Conservation (phyloP, 2,113 vertebrate species). For the Siniperca chuatsi region DNA sequence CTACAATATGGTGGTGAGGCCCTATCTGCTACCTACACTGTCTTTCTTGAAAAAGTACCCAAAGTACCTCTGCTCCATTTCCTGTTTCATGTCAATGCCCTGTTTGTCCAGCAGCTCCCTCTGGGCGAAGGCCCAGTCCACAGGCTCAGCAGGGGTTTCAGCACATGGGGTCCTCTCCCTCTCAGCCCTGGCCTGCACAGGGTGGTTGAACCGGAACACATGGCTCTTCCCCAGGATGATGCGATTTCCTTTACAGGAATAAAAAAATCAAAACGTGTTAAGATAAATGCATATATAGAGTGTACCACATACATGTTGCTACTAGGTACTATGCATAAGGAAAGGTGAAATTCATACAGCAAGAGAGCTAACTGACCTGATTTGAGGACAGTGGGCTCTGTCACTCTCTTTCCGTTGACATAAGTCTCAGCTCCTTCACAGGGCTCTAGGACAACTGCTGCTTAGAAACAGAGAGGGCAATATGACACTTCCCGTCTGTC, state of each 20-base stretch:
- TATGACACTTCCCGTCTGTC: constrained; percentile 17
- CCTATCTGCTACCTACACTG: background rate
- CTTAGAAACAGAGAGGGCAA: constrained; percentile 59
- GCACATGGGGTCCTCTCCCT: constrained; percentile 93
- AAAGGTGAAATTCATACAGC: background rate
- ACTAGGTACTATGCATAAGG: background rate
- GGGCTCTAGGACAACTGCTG: constrained; percentile 93
- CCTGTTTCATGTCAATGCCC: constrained; percentile 99
- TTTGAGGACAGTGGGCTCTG: constrained; percentile 91
- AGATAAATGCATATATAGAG: background rate
- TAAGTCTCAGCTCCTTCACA: constrained; percentile 96
- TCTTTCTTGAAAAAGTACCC: background rate
- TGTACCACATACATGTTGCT: background rate
- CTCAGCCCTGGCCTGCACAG: constrained; percentile 94
- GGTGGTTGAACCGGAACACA: constrained; percentile 98
- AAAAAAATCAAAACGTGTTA: constrained; percentile 8
- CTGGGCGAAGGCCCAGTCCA: constrained; percentile 98
- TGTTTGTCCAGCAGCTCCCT: constrained; percentile 97
- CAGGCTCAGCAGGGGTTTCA: constrained; percentile 91
- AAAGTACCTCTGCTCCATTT: constrained; percentile 96
- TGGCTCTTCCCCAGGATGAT: constrained; percentile 99
- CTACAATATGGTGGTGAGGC: background rate
- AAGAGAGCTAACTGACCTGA: constrained; percentile 86
- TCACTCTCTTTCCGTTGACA: constrained; percentile 96
- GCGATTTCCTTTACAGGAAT: constrained; percentile 89